A percentile compares a stretch with the other conserved stretches of the same genome.
phyloP scores from a whole-genome alignment of 2,113 vertebrate genomes.

The Noturus placidus region DNA sequence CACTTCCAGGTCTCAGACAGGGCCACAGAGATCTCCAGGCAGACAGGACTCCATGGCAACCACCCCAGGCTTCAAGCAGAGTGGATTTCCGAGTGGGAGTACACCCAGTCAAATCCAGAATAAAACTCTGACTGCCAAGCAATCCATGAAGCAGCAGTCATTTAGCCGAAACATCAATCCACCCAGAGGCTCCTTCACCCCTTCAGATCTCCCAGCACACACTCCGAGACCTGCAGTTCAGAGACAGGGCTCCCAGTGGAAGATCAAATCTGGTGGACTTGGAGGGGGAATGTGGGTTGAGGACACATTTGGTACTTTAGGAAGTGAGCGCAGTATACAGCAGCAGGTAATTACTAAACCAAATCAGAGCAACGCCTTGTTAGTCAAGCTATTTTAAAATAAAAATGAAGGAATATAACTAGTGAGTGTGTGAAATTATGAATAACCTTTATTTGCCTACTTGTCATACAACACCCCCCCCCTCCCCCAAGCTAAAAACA shows the following conservation, averaged over 20 bases:
- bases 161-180: constrained; percentile 38
- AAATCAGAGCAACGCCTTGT: not conserved
- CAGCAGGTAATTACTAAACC: constrained; percentile 38
- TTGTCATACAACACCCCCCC: not conserved
- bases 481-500: not conserved
- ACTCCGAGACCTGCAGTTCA: constrained; percentile 37
- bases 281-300: constrained; percentile 47
- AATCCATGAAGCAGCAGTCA: constrained; percentile 56
- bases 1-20: constrained; percentile 59
- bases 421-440: not conserved
- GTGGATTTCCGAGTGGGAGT: constrained; percentile 41
- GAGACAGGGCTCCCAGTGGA: constrained; percentile 60
- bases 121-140: constrained; percentile 32
- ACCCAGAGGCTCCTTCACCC: constrained; percentile 34
- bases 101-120: constrained; percentile 48
- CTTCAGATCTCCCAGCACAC: constrained; percentile 49
- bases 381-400: not conserved
- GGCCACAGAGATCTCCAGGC: constrained; percentile 41
- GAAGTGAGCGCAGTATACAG: not conserved
- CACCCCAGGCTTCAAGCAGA: constrained; percentile 40
- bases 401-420: not conserved
- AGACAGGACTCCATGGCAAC: constrained; percentile 50
- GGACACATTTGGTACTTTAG: constrained; percentile 33
- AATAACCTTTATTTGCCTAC: not conserved
- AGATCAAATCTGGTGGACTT: constrained; percentile 52